Conservation (phyloP, 2,888 invertebrate genomes). For the Drosophila cracens region DNA sequence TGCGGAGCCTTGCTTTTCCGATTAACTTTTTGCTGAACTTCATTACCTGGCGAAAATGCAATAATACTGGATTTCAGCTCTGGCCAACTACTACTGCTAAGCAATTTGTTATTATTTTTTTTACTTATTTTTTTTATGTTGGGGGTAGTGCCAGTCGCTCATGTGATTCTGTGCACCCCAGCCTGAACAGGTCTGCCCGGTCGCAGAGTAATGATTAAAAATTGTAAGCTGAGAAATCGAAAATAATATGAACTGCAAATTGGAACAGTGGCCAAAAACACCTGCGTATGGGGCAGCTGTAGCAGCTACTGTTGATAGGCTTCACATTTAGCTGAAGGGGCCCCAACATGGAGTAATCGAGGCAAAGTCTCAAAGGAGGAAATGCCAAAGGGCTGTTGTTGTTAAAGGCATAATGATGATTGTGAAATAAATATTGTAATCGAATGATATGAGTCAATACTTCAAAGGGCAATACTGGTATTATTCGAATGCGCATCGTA, state of each 20-base stretch:
- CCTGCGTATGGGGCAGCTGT: constrained; percentile 52
- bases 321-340: constrained; percentile 45
- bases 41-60: constrained; percentile 78
- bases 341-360: constrained; percentile 49
- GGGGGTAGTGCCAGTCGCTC: constrained; percentile 53
- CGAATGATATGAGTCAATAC: constrained; percentile 12
- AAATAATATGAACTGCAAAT: constrained; percentile 73
- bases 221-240: constrained; percentile 69
- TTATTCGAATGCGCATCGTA: neutral
- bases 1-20: constrained; percentile 80
- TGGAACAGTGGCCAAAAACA: constrained; percentile 75
- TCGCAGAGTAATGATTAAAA: constrained; percentile 72
- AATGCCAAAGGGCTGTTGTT: constrained; percentile 24
- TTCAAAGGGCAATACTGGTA: constrained; percentile 4
- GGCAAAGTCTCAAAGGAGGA: constrained; percentile 15
- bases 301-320: constrained; percentile 62
- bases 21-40: constrained; percentile 82
- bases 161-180: constrained; percentile 43
- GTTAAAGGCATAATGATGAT: constrained; percentile 58
- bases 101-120: constrained; percentile 56
- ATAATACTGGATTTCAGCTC: constrained; percentile 47
- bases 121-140: constrained; percentile 10
- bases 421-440: constrained; percentile 65
- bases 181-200: constrained; percentile 13
- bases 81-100: constrained; percentile 40